Evolutionary conservation across 2,797 vertebrate species (phyloP), one percentile per base, ranked within the genome.

Genomic region (Nannoperca obscura): DNA sequence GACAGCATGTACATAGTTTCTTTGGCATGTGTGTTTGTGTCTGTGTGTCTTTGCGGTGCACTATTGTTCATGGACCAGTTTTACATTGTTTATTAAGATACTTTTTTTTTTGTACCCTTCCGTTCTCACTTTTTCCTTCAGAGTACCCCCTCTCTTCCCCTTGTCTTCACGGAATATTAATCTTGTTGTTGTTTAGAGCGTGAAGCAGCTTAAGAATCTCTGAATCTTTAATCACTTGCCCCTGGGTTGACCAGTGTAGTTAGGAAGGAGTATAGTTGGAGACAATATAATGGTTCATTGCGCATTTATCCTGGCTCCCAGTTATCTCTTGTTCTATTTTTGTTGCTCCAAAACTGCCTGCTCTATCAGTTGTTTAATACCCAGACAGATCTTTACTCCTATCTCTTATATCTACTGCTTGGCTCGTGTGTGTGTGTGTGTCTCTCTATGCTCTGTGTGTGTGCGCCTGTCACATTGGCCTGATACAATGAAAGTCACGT

Each of bases 201-300:
- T 88, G 86, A 89, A 88, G 88, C 78, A 42, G 86, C 88, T 91
- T 88, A 72, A 82, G 84, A 89, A 86, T 88, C 87, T 90, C 80
- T 91, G 87, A 91, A 93, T 93, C 93, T 93, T 94, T 91, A 93
- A 94, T 94, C 88, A 91, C 78, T 76, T 32, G 89, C 93, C 89
- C 75, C 85, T 80, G 87, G 93, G 84, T 88, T 91, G 92, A 92
- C 92, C 90, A 85, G 86, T 86, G 83, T 90, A 87, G 86, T 91
- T 91, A 88, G 84, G 84, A 83, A 89, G 68, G 60, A 77, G 73
- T 86, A 77, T 67, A 76, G 76, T 84, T 81, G 71, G 78, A 86
- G 76, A 88, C 19, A 40, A 86, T 86, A 71, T 86, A 89, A 87
- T 87, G 81, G 82, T 91, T 90, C 87, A 68, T 74, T 77, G 79